These are phyloP conservation scores for Gavia stellata DNA, from an alignment of 2,113 vertebrate species.

Conservation along the genomic window DNA sequence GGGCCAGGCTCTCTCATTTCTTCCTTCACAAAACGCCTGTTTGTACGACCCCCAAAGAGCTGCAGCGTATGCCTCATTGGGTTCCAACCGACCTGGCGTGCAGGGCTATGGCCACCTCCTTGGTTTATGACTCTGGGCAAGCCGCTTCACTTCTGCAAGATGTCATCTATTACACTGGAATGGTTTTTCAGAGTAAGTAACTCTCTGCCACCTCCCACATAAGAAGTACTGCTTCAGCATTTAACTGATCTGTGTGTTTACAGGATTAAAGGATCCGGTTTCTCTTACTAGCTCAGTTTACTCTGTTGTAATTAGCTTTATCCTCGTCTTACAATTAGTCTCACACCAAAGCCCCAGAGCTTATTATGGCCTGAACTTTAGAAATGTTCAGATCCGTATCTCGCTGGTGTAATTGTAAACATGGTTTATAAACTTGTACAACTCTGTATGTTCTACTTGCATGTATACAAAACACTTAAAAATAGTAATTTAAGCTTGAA, in stretches of 20 bases:
- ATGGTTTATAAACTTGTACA: neutral
- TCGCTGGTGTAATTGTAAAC: neutral
- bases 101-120: neutral
- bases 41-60: neutral
- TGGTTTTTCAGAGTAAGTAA: neutral
- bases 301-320: conserved; percentile 34
- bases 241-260: conserved; percentile 4
- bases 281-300: conserved; percentile 19
- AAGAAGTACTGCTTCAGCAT: neutral
- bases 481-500: neutral
- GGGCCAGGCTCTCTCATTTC: neutral
- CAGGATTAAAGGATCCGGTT: conserved; percentile 23
- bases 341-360: neutral
- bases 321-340: neutral
- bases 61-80: fast-evolving
- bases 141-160: neutral
- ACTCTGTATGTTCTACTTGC: neutral
- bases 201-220: fast-evolving
- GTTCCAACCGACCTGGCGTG: too few species aligned
- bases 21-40: neutral
- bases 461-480: neutral
- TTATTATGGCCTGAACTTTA: neutral
- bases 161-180: neutral
- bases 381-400: fast-evolving
- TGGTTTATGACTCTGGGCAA: neutral